Percentiles rank a stretch among this genome's conserved stretches.
Evolutionary conservation across 2,888 invertebrate species (phyloP).

Genomic region (Pollenia griseotomentosa): DNA sequence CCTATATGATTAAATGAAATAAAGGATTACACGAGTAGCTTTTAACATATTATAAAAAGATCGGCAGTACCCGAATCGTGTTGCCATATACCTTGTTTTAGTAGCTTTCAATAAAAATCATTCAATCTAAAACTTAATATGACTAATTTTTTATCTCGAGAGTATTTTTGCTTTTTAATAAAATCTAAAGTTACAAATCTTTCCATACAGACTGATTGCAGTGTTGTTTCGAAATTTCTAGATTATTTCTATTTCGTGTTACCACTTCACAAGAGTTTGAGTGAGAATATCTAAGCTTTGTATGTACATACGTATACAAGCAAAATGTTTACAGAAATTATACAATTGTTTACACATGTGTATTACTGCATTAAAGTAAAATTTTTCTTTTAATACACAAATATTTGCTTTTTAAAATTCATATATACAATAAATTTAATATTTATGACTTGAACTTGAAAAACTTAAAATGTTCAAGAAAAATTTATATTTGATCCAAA

Average conservation of each 20-base stretch:
- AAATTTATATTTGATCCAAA: conserved; percentile 25
- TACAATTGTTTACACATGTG: conserved; percentile 43
- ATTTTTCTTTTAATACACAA: no score
- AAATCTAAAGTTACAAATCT: neutral
- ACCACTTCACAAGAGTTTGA: no score
- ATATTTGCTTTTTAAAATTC: conserved; percentile 22
- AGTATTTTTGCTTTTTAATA: neutral
- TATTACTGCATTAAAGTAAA: neutral
- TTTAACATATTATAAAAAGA: no score
- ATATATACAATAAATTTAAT: conserved; percentile 33
- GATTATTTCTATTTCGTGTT: conserved; percentile 26
- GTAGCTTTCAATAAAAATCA: no score
- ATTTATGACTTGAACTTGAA: conserved; percentile 31
- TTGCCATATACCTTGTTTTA: no score
- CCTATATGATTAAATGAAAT: no score
- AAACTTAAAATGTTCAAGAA: conserved; percentile 12
- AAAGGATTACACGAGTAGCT: no score
- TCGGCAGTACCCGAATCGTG: no score
- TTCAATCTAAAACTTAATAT: neutral
- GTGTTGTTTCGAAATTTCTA: conserved; percentile 44
- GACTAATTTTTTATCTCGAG: neutral
- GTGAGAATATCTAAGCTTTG: no score
- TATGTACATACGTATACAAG: no score
- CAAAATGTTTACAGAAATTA: neutral
- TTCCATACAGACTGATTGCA: conserved; percentile 7